Percentiles rank a stretch among this genome's conserved stretches.
Conservation (phyloP, 1,140 invertebrate genomes). For the Dolichoris vasculosae region DNA sequence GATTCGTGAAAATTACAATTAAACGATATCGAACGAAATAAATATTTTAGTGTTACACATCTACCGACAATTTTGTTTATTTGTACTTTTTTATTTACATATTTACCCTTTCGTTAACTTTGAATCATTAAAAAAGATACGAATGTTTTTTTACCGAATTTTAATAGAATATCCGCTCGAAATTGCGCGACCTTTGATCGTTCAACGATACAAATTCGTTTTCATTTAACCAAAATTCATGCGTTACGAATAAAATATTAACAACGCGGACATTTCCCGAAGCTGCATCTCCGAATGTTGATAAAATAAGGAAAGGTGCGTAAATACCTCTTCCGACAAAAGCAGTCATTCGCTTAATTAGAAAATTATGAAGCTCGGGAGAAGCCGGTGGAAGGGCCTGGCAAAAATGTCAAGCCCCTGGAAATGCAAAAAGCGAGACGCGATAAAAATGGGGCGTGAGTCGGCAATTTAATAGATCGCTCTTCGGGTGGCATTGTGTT, state of each 20-base stretch:
- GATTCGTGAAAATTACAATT: no score
- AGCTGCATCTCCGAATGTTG: neutral
- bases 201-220: neutral
- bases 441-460: neutral
- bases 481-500: neutral
- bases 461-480: slow-evolving; percentile 16
- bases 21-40: no score
- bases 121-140: no score
- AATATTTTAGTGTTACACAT: no score
- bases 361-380: neutral
- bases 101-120: no score
- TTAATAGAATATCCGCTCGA: no score
- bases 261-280: neutral
- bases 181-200: no score
- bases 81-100: no score
- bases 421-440: neutral
- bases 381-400: neutral
- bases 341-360: neutral
- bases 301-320: neutral
- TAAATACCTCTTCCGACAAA: neutral
- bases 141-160: no score
- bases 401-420: neutral
- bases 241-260: neutral
- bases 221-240: neutral
- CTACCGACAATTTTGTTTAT: no score